Conservation (phyloP, 2,888 invertebrate species). For the Lithophane leautieri region DNA sequence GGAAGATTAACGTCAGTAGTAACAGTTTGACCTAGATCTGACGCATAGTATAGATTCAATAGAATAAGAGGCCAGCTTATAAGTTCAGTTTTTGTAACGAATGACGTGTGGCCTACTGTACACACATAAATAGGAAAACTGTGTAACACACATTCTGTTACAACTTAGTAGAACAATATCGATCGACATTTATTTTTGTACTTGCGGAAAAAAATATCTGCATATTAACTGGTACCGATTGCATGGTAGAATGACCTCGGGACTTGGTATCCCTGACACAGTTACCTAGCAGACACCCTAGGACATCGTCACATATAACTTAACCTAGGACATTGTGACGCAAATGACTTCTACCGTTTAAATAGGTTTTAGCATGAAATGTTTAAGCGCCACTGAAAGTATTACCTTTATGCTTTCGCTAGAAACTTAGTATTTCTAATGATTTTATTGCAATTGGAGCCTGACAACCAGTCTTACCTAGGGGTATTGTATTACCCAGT, state of each 20-base stretch:
- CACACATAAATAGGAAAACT: neutral
- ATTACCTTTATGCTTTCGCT: neutral
- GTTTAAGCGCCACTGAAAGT: neutral
- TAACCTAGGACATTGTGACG: slow-evolving; percentile 64
- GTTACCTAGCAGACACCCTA: slow-evolving; percentile 52
- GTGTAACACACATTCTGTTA: neutral
- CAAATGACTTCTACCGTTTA: slow-evolving; percentile 46
- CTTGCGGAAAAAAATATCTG: slow-evolving; percentile 51
- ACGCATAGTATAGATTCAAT: too few species aligned
- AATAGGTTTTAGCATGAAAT: slow-evolving; percentile 43
- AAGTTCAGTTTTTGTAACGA: neutral
- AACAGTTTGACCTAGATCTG: too few species aligned
- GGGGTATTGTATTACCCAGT: too few species aligned
- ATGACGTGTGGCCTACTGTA: too few species aligned
- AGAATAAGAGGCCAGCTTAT: too few species aligned
- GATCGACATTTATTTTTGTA: slow-evolving; percentile 57
- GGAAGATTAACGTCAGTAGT: too few species aligned
- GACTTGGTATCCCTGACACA: slow-evolving; percentile 61
- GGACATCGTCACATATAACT: slow-evolving; percentile 62
- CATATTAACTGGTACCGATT: slow-evolving; percentile 56
- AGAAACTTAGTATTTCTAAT: neutral
- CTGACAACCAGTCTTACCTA: too few species aligned
- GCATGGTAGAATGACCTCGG: slow-evolving; percentile 61
- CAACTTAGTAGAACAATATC: slow-evolving; percentile 51
- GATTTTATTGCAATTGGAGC: neutral